Evolutionary conservation across 2,888 invertebrate species (phyloP), one percentile per base, ranked within the genome.

Genomic region (Nephrocerus scutellatus): DNA sequence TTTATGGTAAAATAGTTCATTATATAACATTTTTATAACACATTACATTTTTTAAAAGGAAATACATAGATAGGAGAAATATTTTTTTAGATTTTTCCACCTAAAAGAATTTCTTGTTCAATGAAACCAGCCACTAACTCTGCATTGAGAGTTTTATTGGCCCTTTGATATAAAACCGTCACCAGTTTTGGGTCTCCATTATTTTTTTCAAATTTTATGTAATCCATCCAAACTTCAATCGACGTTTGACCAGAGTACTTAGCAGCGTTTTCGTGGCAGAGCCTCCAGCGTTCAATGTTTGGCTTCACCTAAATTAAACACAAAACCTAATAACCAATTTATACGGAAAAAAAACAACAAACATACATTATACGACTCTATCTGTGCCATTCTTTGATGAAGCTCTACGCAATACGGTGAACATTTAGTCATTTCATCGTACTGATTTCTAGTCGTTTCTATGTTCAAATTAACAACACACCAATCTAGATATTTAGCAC

Each of bases 201-300:
- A 47, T 74, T 72, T 43, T 74, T 72, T 71, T 85, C 84, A 63
- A 85, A 82, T 43, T 72, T 70, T 36, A 86, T 75, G 54, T 78
- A 82, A 52, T 83, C 75, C 49, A 82, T 70, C 87, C 88, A 89
- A 12, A 86, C 70, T 44, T 79, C 75, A 5, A 75, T 68, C 57
- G 76, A 74, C 4, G 68, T 70, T 50, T 71, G 71, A 0, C 86
- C 86, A 63, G 84, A 83, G 47, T 81, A 79, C 39, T 74, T 68
- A 12, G 75, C 72, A 21, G 79, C 73, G 47, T 75, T 72, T 56
- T 82, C 78, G 58, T 76, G 76, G 48, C 75, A 79, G 56, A 73
- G 72, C 34, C 79, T 73, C 48, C 76, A 71, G 41, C 66, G 62
- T 47, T 74, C 73, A 1, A 70, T 48, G 51, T 73, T 72, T 0